Conservation (phyloP, 2,888 invertebrate genomes). For the Spicauda simplicius region DNA sequence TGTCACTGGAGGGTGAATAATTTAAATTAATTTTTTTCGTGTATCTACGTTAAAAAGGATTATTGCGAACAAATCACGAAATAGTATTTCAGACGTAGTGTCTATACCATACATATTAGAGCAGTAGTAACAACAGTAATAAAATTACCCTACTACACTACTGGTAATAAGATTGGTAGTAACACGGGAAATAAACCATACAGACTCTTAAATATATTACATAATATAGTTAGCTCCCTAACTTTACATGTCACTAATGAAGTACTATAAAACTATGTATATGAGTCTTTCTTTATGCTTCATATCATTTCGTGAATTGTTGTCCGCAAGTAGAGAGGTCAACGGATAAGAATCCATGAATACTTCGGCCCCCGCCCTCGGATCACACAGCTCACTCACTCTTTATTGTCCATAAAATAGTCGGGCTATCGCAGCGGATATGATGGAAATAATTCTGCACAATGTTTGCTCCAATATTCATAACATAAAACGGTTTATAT, state of each 20-base stretch:
- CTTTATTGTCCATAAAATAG: slow-evolving; percentile 3
- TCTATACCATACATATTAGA: too few species aligned
- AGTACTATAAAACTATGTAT: too few species aligned
- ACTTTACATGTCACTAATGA: background rate
- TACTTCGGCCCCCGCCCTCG: background rate
- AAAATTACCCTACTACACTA: too few species aligned
- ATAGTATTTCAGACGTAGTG: too few species aligned
- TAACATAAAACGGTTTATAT: slow-evolving; percentile 4
- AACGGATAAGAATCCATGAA: background rate
- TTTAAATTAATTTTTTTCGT: background rate
- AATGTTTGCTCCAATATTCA: slow-evolving; percentile 13
- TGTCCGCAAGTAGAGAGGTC: background rate
- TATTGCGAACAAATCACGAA: too few species aligned
- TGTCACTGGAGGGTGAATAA: background rate
- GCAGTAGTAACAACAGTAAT: too few species aligned
- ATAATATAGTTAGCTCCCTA: background rate
- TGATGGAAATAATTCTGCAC: background rate
- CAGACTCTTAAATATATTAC: too few species aligned
- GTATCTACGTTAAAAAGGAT: too few species aligned
- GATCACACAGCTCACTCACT: slow-evolving; percentile 1
- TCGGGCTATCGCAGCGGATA: background rate
- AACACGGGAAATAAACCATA: too few species aligned
- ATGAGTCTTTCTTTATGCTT: background rate
- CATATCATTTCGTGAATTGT: too few species aligned
- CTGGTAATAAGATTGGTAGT: too few species aligned